These are phyloP conservation scores for Phenganax marumi DNA, from an alignment of 92 coral and sea anemone genomes.

Conservation along the genomic window DNA sequence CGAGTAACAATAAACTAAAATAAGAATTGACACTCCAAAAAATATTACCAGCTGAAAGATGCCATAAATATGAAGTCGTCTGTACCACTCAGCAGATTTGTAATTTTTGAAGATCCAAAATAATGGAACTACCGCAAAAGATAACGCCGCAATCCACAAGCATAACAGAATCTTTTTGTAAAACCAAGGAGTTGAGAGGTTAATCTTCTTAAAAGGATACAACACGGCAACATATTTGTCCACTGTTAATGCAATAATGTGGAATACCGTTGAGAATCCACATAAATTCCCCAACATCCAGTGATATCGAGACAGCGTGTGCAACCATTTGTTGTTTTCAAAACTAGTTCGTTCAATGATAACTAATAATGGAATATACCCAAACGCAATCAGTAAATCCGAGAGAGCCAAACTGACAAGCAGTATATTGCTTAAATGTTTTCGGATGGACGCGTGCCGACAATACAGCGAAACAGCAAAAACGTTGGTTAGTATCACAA, in stretches of 20 bases:
- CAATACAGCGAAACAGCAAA: slow-evolving; percentile 34
- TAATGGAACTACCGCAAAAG: neutral
- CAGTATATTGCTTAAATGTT: neutral
- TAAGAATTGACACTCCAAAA: slow-evolving; percentile 17
- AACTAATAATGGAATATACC: neutral
- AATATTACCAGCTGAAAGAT: slow-evolving; percentile 31
- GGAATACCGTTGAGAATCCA: slow-evolving; percentile 22
- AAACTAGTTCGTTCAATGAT: neutral
- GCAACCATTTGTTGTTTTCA: slow-evolving; percentile 5
- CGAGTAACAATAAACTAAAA: slow-evolving; percentile 1
- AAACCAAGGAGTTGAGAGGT: neutral
- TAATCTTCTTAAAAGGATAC: slow-evolving; percentile 20
- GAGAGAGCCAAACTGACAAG: slow-evolving; percentile 10
- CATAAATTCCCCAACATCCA: slow-evolving; percentile 11
- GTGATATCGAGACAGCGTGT: neutral
- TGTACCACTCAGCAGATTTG: neutral
- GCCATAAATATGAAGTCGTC: neutral
- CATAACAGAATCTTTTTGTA: slow-evolving; percentile 4
- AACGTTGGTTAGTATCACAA: slow-evolving; percentile 8
- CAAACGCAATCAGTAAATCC: neutral
- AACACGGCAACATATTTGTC: slow-evolving; percentile 19
- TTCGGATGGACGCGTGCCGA: neutral
- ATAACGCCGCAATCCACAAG: slow-evolving; percentile 7
- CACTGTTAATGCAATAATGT: slow-evolving; percentile 16
- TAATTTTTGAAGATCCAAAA: slow-evolving; percentile 13